These are phyloP conservation scores for Tychaedon coryphoeus DNA, from an alignment of 2,113 vertebrate genomes.

Conservation along the genomic window DNA sequence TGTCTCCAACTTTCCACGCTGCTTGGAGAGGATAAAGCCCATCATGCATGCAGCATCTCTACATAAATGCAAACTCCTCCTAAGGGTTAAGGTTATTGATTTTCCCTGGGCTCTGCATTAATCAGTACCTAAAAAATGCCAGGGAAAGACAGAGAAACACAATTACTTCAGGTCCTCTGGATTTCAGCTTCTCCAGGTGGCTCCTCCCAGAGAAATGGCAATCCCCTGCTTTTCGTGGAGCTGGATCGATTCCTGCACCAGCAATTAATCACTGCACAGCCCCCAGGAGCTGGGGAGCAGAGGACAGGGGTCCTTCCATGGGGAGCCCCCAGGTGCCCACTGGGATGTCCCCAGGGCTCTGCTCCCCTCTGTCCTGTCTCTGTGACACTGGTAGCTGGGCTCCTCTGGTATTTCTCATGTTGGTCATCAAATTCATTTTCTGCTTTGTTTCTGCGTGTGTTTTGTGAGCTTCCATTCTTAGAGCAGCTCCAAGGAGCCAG, in stretches of 20 bases:
- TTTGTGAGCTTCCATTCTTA: neutral
- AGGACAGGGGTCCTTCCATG: neutral
- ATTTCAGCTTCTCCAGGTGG: slow-evolving; percentile 49
- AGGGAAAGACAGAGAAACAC: slow-evolving; percentile 60
- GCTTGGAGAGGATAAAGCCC: neutral
- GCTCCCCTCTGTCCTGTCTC: neutral
- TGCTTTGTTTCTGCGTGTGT: neutral
- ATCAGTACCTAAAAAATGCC: slow-evolving; percentile 62
- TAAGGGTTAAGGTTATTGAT: slow-evolving; percentile 67
- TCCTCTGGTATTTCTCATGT: neutral
- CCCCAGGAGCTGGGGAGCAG: neutral
- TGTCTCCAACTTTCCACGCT: neutral
- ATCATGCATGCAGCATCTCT: neutral
- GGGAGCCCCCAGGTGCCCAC: neutral
- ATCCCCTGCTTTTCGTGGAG: neutral
- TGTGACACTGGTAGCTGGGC: neutral
- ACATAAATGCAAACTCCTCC: slow-evolving; percentile 15
- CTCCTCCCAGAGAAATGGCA: slow-evolving; percentile 30
- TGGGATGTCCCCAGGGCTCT: accelerated
- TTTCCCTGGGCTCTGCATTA: slow-evolving; percentile 58
- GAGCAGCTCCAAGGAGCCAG: neutral
- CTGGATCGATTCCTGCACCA: slow-evolving; percentile 40
- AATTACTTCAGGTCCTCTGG: slow-evolving; percentile 51
- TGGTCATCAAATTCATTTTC: neutral
- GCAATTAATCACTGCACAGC: slow-evolving; percentile 41